Percentiles rank a stretch among this genome's conserved stretches.
Conservation (phyloP, 23 tunicate species). For the Halocynthia roretzi region DNA sequence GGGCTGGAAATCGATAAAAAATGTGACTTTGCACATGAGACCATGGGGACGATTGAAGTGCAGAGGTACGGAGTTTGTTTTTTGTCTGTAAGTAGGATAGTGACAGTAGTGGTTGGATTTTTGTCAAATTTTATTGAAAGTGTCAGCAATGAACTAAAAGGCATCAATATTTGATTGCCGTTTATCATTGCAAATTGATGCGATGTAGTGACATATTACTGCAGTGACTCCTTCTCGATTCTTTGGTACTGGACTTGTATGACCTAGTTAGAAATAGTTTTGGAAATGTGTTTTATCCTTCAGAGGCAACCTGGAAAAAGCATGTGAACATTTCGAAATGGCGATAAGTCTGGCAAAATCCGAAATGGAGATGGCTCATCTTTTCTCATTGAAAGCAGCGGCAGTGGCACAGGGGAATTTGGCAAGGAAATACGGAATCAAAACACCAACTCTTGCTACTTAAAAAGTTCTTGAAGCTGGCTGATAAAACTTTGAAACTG, state of each 20-base stretch:
- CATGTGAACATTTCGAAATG: conserved; percentile 51
- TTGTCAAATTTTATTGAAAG: not conserved
- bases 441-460: conserved; percentile 11
- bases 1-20: conserved; percentile 74
- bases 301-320: conserved; percentile 78
- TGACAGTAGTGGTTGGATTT: not conserved
- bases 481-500: no score
- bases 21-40: conserved; percentile 95
- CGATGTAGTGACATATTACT: no score
- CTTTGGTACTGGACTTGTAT: no score
- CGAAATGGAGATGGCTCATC: conserved; percentile 82
- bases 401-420: conserved; percentile 77
- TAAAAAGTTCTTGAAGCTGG: no score
- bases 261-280: not conserved
- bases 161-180: not conserved
- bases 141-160: not conserved
- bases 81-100: no score
- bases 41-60: conserved; percentile 85
- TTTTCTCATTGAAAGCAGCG: conserved; percentile 79
- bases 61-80: conserved; percentile 38
- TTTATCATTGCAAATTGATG: no score
- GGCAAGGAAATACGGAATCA: conserved; percentile 68
- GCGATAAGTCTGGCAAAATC: conserved; percentile 72
- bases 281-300: not conserved
- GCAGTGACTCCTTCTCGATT: no score